Evolutionary conservation across 2,797 vertebrate genomes (phyloP), one percentile per base, ranked within the genome.

Genomic region (Serranus cabrilla): DNA sequence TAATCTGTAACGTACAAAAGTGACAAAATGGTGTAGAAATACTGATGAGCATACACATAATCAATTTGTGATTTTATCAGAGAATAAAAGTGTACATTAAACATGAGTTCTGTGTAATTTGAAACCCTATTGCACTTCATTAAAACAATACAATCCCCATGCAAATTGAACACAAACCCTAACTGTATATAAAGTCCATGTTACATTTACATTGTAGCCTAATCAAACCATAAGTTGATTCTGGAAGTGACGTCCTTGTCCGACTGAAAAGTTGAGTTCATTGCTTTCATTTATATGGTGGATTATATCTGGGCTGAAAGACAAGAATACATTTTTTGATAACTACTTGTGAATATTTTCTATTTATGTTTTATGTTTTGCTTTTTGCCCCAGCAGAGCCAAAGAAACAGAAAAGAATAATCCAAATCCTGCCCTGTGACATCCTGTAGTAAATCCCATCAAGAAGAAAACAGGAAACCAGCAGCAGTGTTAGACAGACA

Each of bases 261-360:
- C 91, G 42, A 88, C 71, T 91, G 92, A 90, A 89, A 91, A 90
- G 89, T 61, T 86, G 91, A 83, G 80, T 66, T 94, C 91, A 91
- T 89, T 93, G 91, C 81, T 89, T 89, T 95, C 94, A 96, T 85
- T 92, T 90, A 95, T 94, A 94, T 34, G 94, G 94, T 68, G 92
- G 93, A 76, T 95, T 91, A 93, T 91, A 87, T 89, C 90, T 92
- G 79, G 95, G 94, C 95, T 96, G 95, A 93, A 96, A 96, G 84
- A 96, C 91, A 96, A 95, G 74, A 94, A 94, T 86, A 94, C 71
- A 93, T 71, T 70, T 87, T 84, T 87, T 85, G 57, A 89, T 86
- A 78, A 87, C 78, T 87, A 51, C 13, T 59, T 70, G 77, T 78
- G 73, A 71, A 80, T 46, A 78, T 42, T 40, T 58, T 18, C 40